These are phyloP conservation scores for Homarus americanus DNA, from an alignment of 1,140 invertebrate species.

Conservation along the genomic window DNA sequence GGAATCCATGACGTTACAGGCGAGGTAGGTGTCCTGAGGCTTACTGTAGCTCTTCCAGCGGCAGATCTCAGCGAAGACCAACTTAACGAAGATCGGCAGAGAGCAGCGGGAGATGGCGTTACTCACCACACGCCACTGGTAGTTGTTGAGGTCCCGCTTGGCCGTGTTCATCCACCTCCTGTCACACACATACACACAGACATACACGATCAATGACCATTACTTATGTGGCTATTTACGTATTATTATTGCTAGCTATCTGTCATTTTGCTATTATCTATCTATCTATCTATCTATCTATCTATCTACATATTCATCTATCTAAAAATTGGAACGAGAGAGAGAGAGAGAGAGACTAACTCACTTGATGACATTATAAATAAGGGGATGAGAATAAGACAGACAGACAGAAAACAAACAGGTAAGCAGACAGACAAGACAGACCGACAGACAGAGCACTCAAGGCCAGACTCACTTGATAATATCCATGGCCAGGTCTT, in stretches of 20 bases:
- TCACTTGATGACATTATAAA: too few species aligned
- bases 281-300: too few species aligned
- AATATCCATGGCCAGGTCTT: constrained; percentile 95
- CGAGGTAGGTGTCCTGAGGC: constrained; percentile 93
- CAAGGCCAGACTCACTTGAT: constrained; percentile 88
- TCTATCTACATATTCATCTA: too few species aligned
- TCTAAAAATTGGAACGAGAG: too few species aligned
- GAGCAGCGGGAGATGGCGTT: constrained; percentile 95
- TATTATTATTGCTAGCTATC: not conserved
- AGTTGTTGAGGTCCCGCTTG: constrained; percentile 91
- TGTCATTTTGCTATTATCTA: too few species aligned
- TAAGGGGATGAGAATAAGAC: too few species aligned
- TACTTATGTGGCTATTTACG: too few species aligned
- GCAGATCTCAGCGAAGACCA: constrained; percentile 97
- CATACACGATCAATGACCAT: too few species aligned
- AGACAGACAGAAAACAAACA: too few species aligned
- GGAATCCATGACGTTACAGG: constrained; percentile 97
- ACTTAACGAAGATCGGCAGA: constrained; percentile 97
- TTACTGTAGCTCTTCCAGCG: constrained; percentile 98
- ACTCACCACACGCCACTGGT: constrained; percentile 96
- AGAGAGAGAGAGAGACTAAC: too few species aligned
- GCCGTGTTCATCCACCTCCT: constrained; percentile 96
- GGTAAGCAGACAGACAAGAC: too few species aligned
- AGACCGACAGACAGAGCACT: too few species aligned
- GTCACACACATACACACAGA: not conserved